phyloP scores from a whole-genome alignment of 1,140 invertebrate genomes.

The Cydia amplana region DNA sequence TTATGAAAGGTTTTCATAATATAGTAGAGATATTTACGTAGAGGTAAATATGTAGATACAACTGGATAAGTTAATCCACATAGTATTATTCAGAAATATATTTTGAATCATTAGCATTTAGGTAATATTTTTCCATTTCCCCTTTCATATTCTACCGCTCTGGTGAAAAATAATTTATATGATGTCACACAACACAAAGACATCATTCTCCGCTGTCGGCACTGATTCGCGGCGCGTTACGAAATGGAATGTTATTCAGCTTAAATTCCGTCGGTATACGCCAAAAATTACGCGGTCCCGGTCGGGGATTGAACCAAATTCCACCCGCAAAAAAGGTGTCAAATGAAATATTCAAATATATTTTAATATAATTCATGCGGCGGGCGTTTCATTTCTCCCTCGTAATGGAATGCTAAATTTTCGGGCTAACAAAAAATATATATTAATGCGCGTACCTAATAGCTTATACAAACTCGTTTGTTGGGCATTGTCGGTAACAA shows the following conservation, averaged over 20 bases:
- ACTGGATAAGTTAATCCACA: background rate
- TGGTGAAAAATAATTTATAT: conserved; percentile 69
- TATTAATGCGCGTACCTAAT: conserved; percentile 80
- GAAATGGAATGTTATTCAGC: conserved; percentile 78
- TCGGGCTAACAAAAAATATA: conserved; percentile 78
- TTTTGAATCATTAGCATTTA: background rate
- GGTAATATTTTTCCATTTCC: background rate
- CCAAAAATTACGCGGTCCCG: conserved; percentile 73
- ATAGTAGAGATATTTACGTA: background rate
- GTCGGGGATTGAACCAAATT: conserved; percentile 75
- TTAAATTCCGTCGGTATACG: conserved; percentile 71
- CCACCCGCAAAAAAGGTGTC: conserved; percentile 76
- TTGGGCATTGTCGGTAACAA: conserved; percentile 78
- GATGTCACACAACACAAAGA: conserved; percentile 55
- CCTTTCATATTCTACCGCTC: background rate
- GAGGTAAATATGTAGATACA: background rate
- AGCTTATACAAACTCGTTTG: conserved; percentile 80
- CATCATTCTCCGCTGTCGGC: conserved; percentile 75
- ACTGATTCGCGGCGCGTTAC: conserved; percentile 75
- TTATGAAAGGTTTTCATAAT: background rate
- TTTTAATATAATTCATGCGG: conserved; percentile 80
- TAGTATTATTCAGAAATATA: background rate
- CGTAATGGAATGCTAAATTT: conserved; percentile 80
- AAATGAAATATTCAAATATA: conserved; percentile 80
- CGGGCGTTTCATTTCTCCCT: conserved; percentile 78